Conservation (phyloP, 2,797 vertebrate genomes). For the Pseudopleuronectes americanus region DNA sequence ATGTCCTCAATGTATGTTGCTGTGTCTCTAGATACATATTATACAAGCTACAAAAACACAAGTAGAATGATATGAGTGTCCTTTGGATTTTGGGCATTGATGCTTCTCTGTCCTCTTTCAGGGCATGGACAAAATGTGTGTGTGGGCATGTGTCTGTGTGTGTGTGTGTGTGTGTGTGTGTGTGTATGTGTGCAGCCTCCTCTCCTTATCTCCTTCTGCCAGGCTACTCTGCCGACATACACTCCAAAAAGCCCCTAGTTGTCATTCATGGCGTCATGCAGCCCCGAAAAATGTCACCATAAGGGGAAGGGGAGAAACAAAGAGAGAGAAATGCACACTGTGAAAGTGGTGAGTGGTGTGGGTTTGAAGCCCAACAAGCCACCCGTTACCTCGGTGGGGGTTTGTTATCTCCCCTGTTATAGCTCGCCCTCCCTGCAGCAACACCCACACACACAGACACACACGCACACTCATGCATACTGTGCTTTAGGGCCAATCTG, state of each 20-base stretch:
- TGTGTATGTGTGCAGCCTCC: slow-evolving; percentile 60
- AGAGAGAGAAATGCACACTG: slow-evolving; percentile 47
- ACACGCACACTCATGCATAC: not conserved
- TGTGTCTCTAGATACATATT: slow-evolving; percentile 7
- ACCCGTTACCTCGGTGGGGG: slow-evolving; percentile 27
- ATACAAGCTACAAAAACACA: slow-evolving; percentile 14
- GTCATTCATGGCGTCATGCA: slow-evolving; percentile 80
- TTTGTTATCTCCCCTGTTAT: slow-evolving; percentile 45
- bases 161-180: slow-evolving; percentile 9
- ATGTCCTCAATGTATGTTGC: too few species aligned
- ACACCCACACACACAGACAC: not conserved
- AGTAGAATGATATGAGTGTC: slow-evolving; percentile 14
- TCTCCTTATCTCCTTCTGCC: slow-evolving; percentile 82
- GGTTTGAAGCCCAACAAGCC: slow-evolving; percentile 51
- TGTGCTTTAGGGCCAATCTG: slow-evolving; percentile 23
- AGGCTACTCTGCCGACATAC: slow-evolving; percentile 80
- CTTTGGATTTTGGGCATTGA: slow-evolving; percentile 34
- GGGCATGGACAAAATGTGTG: slow-evolving; percentile 50
- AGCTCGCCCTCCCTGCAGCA: slow-evolving; percentile 15
- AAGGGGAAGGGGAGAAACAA: slow-evolving; percentile 60
- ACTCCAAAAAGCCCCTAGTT: slow-evolving; percentile 82
- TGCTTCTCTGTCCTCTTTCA: slow-evolving; percentile 42
- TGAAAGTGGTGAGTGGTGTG: slow-evolving; percentile 30
- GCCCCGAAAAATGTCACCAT: slow-evolving; percentile 77
- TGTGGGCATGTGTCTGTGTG: slow-evolving; percentile 25